phyloP scores from a whole-genome alignment of 2,888 invertebrate species.

The Athrips mouffetella region DNA sequence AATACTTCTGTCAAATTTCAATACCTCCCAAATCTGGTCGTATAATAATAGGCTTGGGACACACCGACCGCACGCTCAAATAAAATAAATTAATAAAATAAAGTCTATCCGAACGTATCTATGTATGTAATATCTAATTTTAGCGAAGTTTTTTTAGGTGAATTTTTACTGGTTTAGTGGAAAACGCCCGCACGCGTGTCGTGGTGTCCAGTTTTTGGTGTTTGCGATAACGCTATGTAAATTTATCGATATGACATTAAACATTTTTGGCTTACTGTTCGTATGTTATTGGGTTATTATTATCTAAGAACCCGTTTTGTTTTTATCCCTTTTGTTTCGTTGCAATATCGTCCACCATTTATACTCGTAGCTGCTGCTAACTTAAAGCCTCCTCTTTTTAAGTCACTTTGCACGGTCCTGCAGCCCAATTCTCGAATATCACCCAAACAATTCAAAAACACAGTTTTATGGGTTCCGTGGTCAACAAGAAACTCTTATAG shows the following conservation, averaged over 20 bases:
- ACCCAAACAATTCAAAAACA: too few species aligned
- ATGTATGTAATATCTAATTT: conserved; percentile 61
- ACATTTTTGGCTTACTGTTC: conserved; percentile 77
- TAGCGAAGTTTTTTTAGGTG: conserved; percentile 70
- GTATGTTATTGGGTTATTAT: conserved; percentile 68
- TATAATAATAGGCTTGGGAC: not conserved
- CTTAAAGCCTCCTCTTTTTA: too few species aligned
- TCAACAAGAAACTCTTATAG: too few species aligned
- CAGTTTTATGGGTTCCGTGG: too few species aligned
- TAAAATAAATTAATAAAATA: conserved; percentile 18
- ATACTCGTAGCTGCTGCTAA: too few species aligned
- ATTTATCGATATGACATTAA: conserved; percentile 76
- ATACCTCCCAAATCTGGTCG: too few species aligned
- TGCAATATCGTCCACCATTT: too few species aligned
- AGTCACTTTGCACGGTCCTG: too few species aligned
- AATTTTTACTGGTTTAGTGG: conserved; percentile 72
- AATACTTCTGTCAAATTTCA: too few species aligned
- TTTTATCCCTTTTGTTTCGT: too few species aligned
- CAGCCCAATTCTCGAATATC: too few species aligned
- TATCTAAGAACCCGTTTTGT: conserved; percentile 13
- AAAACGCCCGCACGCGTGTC: conserved; percentile 66
- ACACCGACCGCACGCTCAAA: conserved; percentile 28
- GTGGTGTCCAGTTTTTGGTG: conserved; percentile 69
- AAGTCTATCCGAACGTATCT: conserved; percentile 55
- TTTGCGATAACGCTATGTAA: conserved; percentile 71